phyloP scores from a whole-genome alignment of 2,888 invertebrate species.

The Aspidiotus destructor region DNA sequence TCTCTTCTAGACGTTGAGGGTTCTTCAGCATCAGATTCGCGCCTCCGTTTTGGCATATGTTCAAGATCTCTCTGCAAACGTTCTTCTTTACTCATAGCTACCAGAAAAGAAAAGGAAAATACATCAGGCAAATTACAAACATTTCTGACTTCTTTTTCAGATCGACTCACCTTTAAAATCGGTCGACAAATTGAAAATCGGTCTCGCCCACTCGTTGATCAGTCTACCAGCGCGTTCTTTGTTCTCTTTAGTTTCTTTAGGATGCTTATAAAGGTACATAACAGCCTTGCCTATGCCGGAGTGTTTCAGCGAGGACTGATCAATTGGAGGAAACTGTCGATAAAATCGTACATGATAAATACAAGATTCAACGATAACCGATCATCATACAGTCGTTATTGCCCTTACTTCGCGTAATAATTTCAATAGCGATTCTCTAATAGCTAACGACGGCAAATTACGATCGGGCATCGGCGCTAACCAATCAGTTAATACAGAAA shows the following conservation, averaged over 20 bases:
- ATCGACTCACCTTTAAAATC: slow-evolving; percentile 57
- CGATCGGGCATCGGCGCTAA: slow-evolving; percentile 95
- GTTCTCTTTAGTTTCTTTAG: slow-evolving; percentile 89
- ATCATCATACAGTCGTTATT: not conserved
- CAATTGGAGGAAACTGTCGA: slow-evolving; percentile 73
- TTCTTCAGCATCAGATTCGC: slow-evolving; percentile 35
- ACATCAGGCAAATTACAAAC: not conserved
- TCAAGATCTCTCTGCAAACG: slow-evolving; percentile 84
- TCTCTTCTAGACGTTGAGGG: slow-evolving; percentile 39
- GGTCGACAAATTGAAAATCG: slow-evolving; percentile 90
- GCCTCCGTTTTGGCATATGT: slow-evolving; percentile 57
- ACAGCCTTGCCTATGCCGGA: slow-evolving; percentile 98
- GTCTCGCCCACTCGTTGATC: slow-evolving; percentile 95
- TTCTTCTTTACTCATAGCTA: slow-evolving; percentile 84
- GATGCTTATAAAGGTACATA: slow-evolving; percentile 99
- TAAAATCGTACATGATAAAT: not conserved
- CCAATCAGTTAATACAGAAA: slow-evolving; percentile 91
- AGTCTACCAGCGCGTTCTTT: slow-evolving; percentile 80
- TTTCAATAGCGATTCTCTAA: slow-evolving; percentile 76
- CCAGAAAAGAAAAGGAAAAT: slow-evolving; percentile 34
- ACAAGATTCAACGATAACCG: not conserved
- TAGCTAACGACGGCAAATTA: slow-evolving; percentile 87
- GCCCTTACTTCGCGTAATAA: slow-evolving; percentile 60
- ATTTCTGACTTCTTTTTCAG: no score
- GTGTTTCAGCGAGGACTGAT: slow-evolving; percentile 80